These are phyloP conservation scores for Benitochromis conjunctus DNA, from an alignment of 2,113 vertebrate genomes.

Conservation along the genomic window DNA sequence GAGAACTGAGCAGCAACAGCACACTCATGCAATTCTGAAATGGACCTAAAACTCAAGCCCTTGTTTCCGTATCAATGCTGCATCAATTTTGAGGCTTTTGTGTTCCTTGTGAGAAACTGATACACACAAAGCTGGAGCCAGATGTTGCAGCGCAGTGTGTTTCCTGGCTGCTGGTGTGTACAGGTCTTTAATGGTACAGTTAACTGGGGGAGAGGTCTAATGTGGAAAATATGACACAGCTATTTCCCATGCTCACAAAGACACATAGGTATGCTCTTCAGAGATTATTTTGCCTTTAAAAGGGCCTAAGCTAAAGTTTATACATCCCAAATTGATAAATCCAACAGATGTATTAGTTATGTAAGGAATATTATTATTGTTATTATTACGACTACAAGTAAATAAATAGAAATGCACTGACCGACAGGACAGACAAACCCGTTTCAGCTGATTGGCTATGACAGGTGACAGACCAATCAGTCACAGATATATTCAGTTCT, in stretches of 20 bases:
- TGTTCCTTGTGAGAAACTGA: neutral
- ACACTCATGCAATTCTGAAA: neutral
- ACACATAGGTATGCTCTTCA: neutral
- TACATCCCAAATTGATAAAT: neutral
- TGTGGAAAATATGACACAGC: conserved; percentile 54
- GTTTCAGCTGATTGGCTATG: neutral
- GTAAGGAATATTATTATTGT: neutral
- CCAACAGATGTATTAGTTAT: neutral
- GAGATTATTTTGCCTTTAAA: neutral
- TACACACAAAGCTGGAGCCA: neutral
- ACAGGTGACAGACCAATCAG: neutral
- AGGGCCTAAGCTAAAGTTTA: neutral
- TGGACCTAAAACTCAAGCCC: neutral
- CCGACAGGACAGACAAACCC: neutral
- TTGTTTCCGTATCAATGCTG: neutral
- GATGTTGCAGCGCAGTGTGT: conserved; percentile 8
- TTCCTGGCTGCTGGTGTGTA: conserved; percentile 27
- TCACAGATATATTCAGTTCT: neutral
- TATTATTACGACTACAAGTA: neutral
- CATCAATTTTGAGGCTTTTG: neutral
- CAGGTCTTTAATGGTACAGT: conserved; percentile 32
- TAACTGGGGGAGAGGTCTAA: conserved; percentile 29
- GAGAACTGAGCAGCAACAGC: neutral
- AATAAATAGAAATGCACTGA: neutral
- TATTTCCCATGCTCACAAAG: neutral